Evolutionary conservation across 2,888 invertebrate genomes (phyloP), one percentile per base, ranked within the genome.

Genomic region (Conomelus anceps): DNA sequence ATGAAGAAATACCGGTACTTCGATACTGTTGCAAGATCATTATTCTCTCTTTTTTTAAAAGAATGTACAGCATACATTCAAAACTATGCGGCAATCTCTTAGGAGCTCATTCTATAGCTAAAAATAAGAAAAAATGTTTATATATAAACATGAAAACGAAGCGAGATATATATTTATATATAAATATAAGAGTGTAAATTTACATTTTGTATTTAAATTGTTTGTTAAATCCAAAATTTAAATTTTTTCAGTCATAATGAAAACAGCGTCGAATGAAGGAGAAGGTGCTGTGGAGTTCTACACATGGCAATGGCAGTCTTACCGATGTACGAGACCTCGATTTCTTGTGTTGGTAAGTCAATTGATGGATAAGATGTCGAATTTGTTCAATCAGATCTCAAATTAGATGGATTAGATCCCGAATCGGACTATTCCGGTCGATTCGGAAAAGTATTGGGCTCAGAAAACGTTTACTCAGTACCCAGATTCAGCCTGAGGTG

Each of bases 231-330:
- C 63, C n/a, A n/a, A n/a, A n/a, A 26, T 26, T 26, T 26, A 7
- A 1, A n/a, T 63, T 63, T 41, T 41, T 63, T 6, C 63, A 63
- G 63, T 63, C 63, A 63, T 4, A 63, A 63, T 63, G 63, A 63
- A 63, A 63, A 63, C 63, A 63, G 63, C 63, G n/a, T 63, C 63
- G 6, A n/a, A n/a, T 4, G 63, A 63, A 63, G 63, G n/a, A 63
- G 63, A 63, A 13, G 88, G 29, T 17, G 87, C 85, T 20, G 89
- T 89, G 23, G 90, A 91, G 24, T 89, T 90, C 9, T 91, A 91
- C 90, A 90, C 91, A 13, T 91, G 91, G 91, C 91, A 91, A 89
- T 91, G 91, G 91, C 90, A 91, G 89, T 91, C 91, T 4, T 91
- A 91, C 41, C 85, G 91, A 22, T 91, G 91, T 87, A 90, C 91